Percentiles rank a stretch among this genome's conserved stretches.
Evolutionary conservation across 2,797 vertebrate genomes (phyloP).

Genomic region (Amblyraja radiata): DNA sequence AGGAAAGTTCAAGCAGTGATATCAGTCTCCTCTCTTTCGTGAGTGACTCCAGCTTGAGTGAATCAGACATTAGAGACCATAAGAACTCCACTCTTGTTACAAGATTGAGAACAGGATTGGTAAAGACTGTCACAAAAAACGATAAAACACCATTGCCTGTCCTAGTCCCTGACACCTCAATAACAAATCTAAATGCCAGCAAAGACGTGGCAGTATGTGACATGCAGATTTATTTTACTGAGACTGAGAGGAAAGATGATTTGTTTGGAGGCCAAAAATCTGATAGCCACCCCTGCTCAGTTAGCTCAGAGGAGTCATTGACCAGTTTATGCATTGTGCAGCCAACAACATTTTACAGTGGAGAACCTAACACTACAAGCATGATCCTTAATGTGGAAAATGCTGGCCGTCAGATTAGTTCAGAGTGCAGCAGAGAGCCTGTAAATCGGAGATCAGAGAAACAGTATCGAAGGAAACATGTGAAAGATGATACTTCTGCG

Average conservation of each 20-base stretch:
- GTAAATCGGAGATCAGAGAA: constrained; percentile 15
- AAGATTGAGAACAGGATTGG: neutral
- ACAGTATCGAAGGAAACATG: neutral
- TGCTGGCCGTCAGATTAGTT: neutral
- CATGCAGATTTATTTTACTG: neutral
- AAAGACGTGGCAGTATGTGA: neutral
- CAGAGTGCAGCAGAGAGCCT: constrained; percentile 12
- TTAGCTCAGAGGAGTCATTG: neutral
- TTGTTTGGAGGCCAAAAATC: neutral
- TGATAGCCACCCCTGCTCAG: neutral
- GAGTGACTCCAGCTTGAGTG: constrained; percentile 14
- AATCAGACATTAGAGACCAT: constrained; percentile 2
- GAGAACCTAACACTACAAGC: neutral
- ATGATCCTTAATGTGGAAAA: neutral
- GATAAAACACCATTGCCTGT: neutral
- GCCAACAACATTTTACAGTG: neutral
- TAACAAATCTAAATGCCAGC: neutral
- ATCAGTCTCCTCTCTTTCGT: constrained; percentile 10
- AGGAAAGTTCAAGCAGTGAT: constrained; percentile 33
- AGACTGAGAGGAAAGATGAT: neutral
- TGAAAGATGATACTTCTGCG: neutral
- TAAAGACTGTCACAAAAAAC: neutral
- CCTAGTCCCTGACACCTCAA: too few species aligned
- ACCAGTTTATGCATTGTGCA: neutral
- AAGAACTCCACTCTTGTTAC: neutral